Base-by-base conservation (phyloP, 2,113 vertebrate species). In the Nycticebus coucang region DNA sequence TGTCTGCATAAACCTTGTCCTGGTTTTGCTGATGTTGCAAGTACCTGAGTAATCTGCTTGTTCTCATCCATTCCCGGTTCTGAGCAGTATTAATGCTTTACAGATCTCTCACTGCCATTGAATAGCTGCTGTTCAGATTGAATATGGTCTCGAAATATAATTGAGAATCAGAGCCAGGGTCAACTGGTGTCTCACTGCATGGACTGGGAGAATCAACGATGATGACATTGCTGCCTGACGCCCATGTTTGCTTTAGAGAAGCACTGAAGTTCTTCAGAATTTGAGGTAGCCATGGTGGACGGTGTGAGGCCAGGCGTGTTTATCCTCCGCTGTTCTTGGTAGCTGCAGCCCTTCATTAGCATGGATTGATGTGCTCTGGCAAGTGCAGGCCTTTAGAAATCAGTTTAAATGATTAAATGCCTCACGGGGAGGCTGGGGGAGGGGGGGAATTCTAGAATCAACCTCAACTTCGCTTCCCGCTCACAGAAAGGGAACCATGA, bases 151-250 rank as follows among this genome's bases (percentile, higher is more conserved):
- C 94, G 81, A 77, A 71, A 69, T 94, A 92, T 95, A 88, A 88
- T 95, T 95, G 86, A 62, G 57, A 95, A 55, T 91, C 78, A 88
- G 81, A 95, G 24, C 86, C 95, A 83, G 96, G 88, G 68, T 93
- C 89, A 95, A 22, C 55, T 87, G 59, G 35, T 75, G 41, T 55
- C 86, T 82, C 57, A 41, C 57, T 82, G 15, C 53, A 15, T 60
- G 57, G 28, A 45, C 78, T 64, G 72, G 90, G 53, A 37, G 37
- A 35, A 0, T 18, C 57, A 13, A 84, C 75, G 79, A 75, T 24
- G 41, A 84, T 88, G 62, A 83, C 22, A 7, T 37, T 93, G 93
- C 93, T 84, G 18, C 69, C 74, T 93, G 9, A 28, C 26, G 24
- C 53, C 62, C 57, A 68, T 83, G 41, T 68, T 96, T 64, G 28